phyloP scores from a whole-genome alignment of 2,888 invertebrate species.

The Stenodera caucasica region DNA sequence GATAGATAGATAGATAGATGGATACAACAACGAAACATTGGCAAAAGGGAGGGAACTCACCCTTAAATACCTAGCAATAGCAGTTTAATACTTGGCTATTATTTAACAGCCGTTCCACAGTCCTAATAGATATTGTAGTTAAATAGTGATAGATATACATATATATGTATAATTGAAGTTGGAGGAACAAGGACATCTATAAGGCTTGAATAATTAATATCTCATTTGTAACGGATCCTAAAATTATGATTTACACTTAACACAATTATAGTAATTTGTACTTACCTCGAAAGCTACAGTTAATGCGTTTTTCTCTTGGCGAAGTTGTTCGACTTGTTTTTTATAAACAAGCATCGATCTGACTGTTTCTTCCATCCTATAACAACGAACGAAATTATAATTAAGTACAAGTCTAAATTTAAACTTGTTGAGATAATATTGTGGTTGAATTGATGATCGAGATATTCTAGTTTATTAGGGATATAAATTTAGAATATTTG shows the following conservation, averaged over 20 bases:
- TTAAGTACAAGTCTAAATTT: too few relatives aligned
- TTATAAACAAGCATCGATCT: conserved; percentile 74
- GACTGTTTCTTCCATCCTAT: conserved; percentile 78
- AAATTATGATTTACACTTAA: too few relatives aligned
- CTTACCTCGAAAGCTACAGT: conserved; percentile 74
- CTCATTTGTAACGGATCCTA: too few relatives aligned
- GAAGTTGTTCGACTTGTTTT: conserved; percentile 72
- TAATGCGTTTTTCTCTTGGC: conserved; percentile 72
- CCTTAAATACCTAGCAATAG: conserved; percentile 40
- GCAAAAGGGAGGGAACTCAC: conserved; percentile 11
- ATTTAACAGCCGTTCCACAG: conserved; percentile 32
- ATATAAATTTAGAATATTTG: not conserved
- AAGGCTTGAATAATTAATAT: not conserved
- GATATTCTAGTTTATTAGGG: not conserved
- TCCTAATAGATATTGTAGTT: conserved; percentile 37
- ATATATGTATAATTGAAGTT: not conserved
- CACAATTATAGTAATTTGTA: conserved; percentile 14
- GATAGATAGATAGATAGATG: not conserved
- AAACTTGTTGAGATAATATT: too few relatives aligned
- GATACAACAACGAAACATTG: conserved; percentile 2
- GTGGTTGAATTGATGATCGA: too few relatives aligned
- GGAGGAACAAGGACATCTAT: not conserved
- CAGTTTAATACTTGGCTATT: conserved; percentile 41
- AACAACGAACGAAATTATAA: too few relatives aligned
- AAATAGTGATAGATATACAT: conserved; percentile 7